Percentiles rank a stretch among this genome's conserved stretches.
These are phyloP conservation scores for Gnatocerus cornutus DNA, from an alignment of 2,888 invertebrate genomes.

Conservation along the genomic window DNA sequence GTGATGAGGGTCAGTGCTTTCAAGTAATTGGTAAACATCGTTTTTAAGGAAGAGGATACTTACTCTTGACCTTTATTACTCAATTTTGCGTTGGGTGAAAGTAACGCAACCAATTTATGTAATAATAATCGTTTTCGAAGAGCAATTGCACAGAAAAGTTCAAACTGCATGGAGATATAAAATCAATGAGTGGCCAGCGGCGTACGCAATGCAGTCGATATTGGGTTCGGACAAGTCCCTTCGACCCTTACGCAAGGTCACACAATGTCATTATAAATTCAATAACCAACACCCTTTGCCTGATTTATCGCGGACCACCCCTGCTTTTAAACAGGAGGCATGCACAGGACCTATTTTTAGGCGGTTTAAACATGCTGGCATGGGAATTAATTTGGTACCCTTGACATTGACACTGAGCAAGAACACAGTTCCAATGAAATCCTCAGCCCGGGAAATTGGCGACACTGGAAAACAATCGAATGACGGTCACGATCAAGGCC, in stretches of 20 bases:
- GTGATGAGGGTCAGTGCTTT: neutral
- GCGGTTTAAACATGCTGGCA: slow-evolving; percentile 1
- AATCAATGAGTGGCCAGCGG: slow-evolving; percentile 57
- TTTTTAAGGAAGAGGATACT: no score
- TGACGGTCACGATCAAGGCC: slow-evolving; percentile 49
- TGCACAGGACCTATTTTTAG: slow-evolving; percentile 15
- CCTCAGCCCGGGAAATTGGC: slow-evolving; percentile 27
- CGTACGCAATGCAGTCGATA: slow-evolving; percentile 62
- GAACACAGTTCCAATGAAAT: slow-evolving; percentile 7
- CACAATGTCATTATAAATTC: slow-evolving; percentile 56
- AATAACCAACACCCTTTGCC: slow-evolving; percentile 23
- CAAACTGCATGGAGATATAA: slow-evolving; percentile 47
- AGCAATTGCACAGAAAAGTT: no score
- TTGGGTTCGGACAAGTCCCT: slow-evolving; percentile 54
- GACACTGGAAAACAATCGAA: slow-evolving; percentile 33
- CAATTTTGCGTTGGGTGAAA: no score
- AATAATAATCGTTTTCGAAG: neutral
- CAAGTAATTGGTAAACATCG: no score
- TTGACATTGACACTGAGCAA: slow-evolving; percentile 37
- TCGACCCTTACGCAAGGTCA: slow-evolving; percentile 56
- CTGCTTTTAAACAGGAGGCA: neutral
- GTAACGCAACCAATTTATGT: no score
- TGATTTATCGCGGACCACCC: slow-evolving; percentile 32
- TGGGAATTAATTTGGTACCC: slow-evolving; percentile 18
- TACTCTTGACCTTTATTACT: no score